phyloP scores from a whole-genome alignment of 2,113 vertebrate genomes.

The Australoheros scitulus region DNA sequence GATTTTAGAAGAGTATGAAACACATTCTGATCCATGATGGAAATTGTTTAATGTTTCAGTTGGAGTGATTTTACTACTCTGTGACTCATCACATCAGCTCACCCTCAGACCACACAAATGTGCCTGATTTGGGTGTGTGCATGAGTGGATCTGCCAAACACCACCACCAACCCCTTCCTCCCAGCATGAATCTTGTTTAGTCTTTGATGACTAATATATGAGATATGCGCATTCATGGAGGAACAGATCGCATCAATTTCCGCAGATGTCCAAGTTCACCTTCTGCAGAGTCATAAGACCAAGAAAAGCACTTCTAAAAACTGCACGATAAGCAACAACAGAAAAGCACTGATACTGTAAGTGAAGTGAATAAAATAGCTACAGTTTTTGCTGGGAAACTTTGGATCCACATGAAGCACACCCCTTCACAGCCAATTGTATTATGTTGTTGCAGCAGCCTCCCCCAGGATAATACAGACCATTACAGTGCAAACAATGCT shows the following conservation, averaged over 20 bases:
- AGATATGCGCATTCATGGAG: slow-evolving; percentile 31
- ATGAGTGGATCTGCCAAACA: slow-evolving; percentile 3
- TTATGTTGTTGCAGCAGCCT: neutral
- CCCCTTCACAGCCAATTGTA: neutral
- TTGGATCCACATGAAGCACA: neutral
- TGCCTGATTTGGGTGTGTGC: slow-evolving; percentile 10
- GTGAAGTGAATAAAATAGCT: neutral
- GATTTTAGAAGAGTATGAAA: neutral
- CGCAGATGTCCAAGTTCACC: neutral
- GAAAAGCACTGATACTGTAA: neutral
- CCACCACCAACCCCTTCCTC: neutral
- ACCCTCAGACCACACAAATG: neutral
- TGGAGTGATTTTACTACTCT: neutral
- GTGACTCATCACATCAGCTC: slow-evolving; percentile 39
- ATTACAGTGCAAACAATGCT: neutral
- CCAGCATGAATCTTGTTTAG: neutral
- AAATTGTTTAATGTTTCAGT: slow-evolving; percentile 19
- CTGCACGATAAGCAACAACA: neutral
- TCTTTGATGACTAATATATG: slow-evolving; percentile 37
- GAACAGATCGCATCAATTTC: neutral
- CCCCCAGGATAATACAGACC: neutral
- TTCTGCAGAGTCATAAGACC: neutral
- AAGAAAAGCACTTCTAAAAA: neutral
- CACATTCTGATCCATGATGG: neutral
- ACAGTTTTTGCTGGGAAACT: neutral